Evolutionary conservation across 1,140 invertebrate genomes (phyloP), one percentile per base, ranked within the genome.

Genomic region (Procambarus clarkii): DNA sequence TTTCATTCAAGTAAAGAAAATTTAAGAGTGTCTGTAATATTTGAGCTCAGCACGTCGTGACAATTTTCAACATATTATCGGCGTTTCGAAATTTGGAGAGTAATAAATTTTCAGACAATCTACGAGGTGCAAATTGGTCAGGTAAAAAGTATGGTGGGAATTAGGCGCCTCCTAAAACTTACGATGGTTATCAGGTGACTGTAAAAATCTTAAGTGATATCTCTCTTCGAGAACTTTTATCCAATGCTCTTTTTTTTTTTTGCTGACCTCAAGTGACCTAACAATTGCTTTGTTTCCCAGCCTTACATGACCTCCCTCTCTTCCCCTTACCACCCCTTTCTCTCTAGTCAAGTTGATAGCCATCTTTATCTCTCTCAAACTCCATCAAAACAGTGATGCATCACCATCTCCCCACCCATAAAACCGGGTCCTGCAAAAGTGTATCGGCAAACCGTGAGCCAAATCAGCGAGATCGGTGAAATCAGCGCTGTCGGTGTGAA

Each of bases 311-410:
- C 89, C 82, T 84, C 34, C 34, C 34, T 1, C 34, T 34, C 34
- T 34, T 1, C 34, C 34, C 34, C 34, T 48, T 44, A 81, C 88
- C 69, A 34, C 88, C 60, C 88, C 80, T 50, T 74, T 21, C 50
- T 54, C 85, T 86, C 84, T 84, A 74, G 89, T 46, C 71, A 50
- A 74, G 58, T 3, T 21, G 89, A 91, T 91, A 91, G 5, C 50
- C 46, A 91, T 91, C 89, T 91, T 91, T 91, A 91, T 91, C 89
- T 91, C 69, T 78, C 77, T 86, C 89, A 79, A 85, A 80, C 89
- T 91, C 89, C 89, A 91, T 86, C 89, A 91, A 91, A 91, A 85
- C 89, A 80, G 71, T 76, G 82, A 91, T 91, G 89, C 89, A 91
- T 91, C 89, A 91, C 89, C 89, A 91, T 91, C 89, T 86, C 77